phyloP scores from a whole-genome alignment of 2,797 vertebrate species.

The Vespertilio murinus region DNA sequence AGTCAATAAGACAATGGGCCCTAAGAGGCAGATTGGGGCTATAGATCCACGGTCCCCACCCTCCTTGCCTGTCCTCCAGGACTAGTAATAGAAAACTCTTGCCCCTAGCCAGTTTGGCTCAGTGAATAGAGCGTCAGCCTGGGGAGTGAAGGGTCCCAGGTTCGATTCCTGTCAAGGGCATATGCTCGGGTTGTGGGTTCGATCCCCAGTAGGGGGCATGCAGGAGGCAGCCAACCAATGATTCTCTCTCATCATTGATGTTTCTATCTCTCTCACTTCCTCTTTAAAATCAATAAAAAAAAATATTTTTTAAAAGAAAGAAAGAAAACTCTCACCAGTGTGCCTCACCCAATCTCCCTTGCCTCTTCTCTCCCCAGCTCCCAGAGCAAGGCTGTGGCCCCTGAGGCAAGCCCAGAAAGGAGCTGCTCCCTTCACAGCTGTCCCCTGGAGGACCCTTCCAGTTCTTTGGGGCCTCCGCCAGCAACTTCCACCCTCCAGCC shows the following conservation, averaged over 20 bases:
- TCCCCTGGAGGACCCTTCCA: constrained; percentile 80
- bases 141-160: too few species aligned
- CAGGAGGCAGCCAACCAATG: too few species aligned
- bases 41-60: neutral
- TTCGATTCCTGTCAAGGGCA: too few species aligned
- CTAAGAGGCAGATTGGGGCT: neutral
- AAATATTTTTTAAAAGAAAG: too few species aligned
- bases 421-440: constrained; percentile 85
- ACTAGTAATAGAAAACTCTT: neutral
- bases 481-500: constrained; percentile 79
- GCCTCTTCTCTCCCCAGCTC: constrained; percentile 52
- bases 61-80: neutral
- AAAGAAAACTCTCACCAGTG: neutral
- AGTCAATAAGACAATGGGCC: neutral
- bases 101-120: too few species aligned
- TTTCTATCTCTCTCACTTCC: too few species aligned
- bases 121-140: too few species aligned
- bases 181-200: too few species aligned
- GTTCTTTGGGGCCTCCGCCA: constrained; percentile 54
- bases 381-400: constrained; percentile 54
- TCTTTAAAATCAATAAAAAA: too few species aligned
- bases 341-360: neutral
- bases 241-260: too few species aligned
- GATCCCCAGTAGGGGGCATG: too few species aligned
- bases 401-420: constrained; percentile 82